Percentiles rank a stretch among this genome's conserved stretches.
phyloP scores from a whole-genome alignment of 2,797 vertebrate species.

The Tragelaphus eurycerus region DNA sequence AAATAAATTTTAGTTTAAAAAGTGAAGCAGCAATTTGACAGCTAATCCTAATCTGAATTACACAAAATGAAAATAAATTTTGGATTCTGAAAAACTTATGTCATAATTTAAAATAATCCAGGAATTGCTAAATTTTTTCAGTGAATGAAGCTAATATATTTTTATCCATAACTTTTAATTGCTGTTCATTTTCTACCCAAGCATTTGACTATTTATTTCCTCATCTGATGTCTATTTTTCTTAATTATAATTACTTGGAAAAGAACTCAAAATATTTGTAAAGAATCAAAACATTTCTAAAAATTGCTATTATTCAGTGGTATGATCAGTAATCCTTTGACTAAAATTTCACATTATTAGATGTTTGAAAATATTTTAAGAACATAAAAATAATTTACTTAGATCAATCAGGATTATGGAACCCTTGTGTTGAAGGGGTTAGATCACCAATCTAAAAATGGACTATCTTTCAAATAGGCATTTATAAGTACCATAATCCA shows the following conservation, averaged over 20 bases:
- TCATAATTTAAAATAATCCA: not conserved
- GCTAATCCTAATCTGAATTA: not conserved
- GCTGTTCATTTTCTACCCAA: not conserved
- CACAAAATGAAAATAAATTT: not conserved
- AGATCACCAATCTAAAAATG: not conserved
- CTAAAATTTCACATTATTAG: not conserved
- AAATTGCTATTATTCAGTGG: not conserved
- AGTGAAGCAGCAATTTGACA: not conserved
- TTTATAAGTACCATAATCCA: not conserved
- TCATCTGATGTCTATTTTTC: not conserved
- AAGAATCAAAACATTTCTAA: not conserved
- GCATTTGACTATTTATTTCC: not conserved
- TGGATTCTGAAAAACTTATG: not conserved
- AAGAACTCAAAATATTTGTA: not conserved
- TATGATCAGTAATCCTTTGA: not conserved
- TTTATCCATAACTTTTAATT: not conserved
- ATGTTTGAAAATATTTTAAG: not conserved
- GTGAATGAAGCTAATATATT: not conserved
- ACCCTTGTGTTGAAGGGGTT: not conserved
- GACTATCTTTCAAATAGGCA: not conserved
- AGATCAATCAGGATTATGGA: not conserved
- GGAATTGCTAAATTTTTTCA: not conserved
- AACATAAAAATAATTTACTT: not conserved
- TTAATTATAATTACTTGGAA: not conserved
- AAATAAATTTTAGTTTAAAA: conserved; percentile 23